Base-by-base conservation (phyloP, 2,113 vertebrate species). In the Nerophis ophidion region DNA sequence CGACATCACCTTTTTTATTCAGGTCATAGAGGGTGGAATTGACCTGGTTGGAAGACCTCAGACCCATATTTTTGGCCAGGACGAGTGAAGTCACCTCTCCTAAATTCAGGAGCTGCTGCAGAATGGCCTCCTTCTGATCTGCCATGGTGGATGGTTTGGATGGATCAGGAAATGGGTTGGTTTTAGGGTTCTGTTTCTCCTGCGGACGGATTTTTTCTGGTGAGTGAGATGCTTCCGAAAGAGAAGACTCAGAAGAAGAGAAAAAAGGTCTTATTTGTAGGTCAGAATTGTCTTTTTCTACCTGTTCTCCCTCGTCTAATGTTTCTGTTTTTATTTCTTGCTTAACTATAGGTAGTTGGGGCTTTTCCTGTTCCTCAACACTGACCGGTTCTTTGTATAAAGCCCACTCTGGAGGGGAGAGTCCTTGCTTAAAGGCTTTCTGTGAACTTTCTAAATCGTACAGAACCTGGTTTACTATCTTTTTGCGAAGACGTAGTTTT, bases 1-100 rank as follows among this genome's bases (percentile, higher is more conserved):
- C 67, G 0, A 98, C 88, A 0, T 99, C 93, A 0, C 97, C 97
- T 69, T 94, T 88, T 72, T 91, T 93, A 52, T 98, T 94, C 87
- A 99, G 52, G 10, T 82, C 72, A 0, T 87, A 84, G 0, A 99
- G 90, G 6, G 92, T 90, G 0, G 91, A 54, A 0, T 89, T 94
- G 10, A 97, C 86, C 0, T 96, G 92, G 59, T 90, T 93, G 57
- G 92, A 83, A 55, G 38, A 89, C 0, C 69, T 76, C 7, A 97
- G 63, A 1, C 94, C 92, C 0, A 97, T 79, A 56, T 93, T 95
- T 59, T 93, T 97, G 6, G 94, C 91, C 3, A 99, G 85, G 72
- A 87, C 86, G 8, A 93, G 86, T 0, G 95, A 84, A 0, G 86
- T 94, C 0, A 89, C 90, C 26, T 87, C 76, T 0, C 15, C 60